Evolutionary conservation across 2,888 invertebrate genomes (phyloP).

Genomic region (Pyrrhia umbra): DNA sequence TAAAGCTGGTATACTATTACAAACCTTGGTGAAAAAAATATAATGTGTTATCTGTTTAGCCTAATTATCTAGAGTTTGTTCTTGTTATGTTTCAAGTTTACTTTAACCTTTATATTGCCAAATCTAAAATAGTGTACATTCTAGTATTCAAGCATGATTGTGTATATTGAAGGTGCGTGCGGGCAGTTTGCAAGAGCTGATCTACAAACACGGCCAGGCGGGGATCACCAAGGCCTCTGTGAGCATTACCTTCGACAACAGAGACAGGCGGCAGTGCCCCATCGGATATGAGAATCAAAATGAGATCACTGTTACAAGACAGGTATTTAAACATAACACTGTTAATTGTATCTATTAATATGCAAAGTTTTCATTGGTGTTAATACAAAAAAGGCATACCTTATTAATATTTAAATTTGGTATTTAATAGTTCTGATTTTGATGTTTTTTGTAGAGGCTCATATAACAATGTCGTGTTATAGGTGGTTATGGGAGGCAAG

Average conservation of each 20-base stretch:
- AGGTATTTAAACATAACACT: constrained; percentile 90
- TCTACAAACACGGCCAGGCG: constrained; percentile 99
- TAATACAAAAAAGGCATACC: background rate
- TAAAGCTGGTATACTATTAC: too few species aligned
- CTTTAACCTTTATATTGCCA: too few species aligned
- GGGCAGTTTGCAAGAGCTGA: constrained; percentile 96
- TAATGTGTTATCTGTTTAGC: too few species aligned
- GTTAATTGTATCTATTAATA: too few species aligned
- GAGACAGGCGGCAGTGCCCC: constrained; percentile 94
- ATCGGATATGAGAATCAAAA: constrained; percentile 97
- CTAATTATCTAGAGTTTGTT: too few species aligned
- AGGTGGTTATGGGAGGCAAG: constrained; percentile 96
- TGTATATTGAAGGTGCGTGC: constrained; percentile 94
- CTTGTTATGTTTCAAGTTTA: too few species aligned
- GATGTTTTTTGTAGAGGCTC: background rate
- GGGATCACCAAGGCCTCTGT: constrained; percentile 99
- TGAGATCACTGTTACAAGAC: constrained; percentile 98
- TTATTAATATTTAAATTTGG: background rate
- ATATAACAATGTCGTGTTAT: constrained; percentile 18
- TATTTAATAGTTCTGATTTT: background rate
- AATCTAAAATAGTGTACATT: background rate
- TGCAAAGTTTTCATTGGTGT: background rate
- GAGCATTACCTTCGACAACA: constrained; percentile 98
- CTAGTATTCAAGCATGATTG: background rate
- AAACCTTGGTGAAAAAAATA: too few species aligned